phyloP scores from a whole-genome alignment of 2,113 vertebrate species.

The Callithrix jacchus region DNA sequence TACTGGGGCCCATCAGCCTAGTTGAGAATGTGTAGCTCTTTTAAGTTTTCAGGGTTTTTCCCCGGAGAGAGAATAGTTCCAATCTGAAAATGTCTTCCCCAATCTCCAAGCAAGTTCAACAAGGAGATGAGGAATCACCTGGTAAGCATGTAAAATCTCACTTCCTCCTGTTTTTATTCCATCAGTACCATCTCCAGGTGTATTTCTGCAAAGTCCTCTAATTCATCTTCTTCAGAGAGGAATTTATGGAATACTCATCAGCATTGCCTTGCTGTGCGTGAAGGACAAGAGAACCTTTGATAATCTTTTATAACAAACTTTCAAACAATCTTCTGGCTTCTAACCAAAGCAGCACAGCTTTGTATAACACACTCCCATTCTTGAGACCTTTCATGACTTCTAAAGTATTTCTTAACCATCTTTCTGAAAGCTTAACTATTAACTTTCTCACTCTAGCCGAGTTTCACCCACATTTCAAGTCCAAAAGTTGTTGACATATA shows the following conservation, averaged over 20 bases:
- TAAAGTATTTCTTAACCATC: not conserved
- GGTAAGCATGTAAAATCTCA: not conserved
- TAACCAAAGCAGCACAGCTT: not conserved
- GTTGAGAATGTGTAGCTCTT: not conserved
- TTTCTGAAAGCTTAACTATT: not conserved
- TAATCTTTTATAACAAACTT: not conserved
- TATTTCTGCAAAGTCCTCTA: not conserved
- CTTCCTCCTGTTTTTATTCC: not conserved
- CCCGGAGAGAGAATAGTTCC: not conserved
- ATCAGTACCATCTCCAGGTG: not conserved
- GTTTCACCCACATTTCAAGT: not conserved
- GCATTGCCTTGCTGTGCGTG: not conserved
- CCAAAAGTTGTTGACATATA: not conserved
- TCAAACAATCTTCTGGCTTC: not conserved
- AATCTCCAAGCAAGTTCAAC: not conserved
- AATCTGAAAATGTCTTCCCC: not conserved
- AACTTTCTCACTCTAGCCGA: not conserved
- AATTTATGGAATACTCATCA: not conserved
- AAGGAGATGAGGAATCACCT: accelerated
- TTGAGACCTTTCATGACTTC: not conserved
- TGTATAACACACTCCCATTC: not conserved
- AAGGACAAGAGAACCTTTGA: not conserved
- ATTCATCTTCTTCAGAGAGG: not conserved
- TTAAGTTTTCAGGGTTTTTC: not conserved
- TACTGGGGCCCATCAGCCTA: not conserved